phyloP scores from a whole-genome alignment of 2,888 invertebrate species.

The Tyria jacobaeae region DNA sequence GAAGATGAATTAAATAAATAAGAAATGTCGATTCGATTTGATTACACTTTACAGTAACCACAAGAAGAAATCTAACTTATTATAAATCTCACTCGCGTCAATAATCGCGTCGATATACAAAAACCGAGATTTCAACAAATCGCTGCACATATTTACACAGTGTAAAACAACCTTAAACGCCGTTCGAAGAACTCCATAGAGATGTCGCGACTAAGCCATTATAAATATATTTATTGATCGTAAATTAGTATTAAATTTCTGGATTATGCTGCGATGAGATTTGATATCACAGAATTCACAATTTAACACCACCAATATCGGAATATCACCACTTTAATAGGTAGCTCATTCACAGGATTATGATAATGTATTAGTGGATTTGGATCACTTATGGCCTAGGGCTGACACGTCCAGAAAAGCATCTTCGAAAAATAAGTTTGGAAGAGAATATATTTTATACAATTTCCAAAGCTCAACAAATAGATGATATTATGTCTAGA shows the following conservation, averaged over 20 bases:
- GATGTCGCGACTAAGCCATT: constrained; percentile 61
- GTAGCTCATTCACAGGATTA: constrained; percentile 50
- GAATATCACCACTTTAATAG: constrained; percentile 59
- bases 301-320: constrained; percentile 67
- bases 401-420: background rate
- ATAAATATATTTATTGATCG: constrained; percentile 65
- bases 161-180: constrained; percentile 38
- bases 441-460: background rate
- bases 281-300: constrained; percentile 70
- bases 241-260: constrained; percentile 71
- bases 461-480: background rate
- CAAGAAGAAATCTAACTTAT: no score
- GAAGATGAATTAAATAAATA: no score
- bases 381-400: constrained; percentile 24
- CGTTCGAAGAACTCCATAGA: constrained; percentile 41
- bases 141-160: constrained; percentile 2
- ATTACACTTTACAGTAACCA: no score
- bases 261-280: constrained; percentile 70
- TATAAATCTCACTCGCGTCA: no score
- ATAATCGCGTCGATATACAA: background rate
- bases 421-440: background rate
- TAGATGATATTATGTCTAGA: background rate
- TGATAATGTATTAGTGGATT: constrained; percentile 28
- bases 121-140: constrained; percentile 2
- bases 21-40: no score